Evolutionary conservation across 2,113 vertebrate genomes (phyloP), one percentile per base, ranked within the genome.

Genomic region (Vireo altiloquus): DNA sequence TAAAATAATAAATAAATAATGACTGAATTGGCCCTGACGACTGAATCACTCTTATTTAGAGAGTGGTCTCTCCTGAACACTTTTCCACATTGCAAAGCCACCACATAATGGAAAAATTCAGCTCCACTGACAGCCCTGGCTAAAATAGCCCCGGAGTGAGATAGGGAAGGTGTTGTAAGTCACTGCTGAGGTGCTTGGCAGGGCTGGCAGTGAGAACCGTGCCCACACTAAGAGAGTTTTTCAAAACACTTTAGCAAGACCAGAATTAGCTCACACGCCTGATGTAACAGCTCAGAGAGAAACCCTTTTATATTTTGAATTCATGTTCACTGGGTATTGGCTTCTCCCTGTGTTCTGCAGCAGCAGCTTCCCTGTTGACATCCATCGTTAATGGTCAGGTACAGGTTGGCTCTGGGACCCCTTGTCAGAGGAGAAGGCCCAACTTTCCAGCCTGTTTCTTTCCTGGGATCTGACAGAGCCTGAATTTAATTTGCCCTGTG

Each of bases 51-150:
- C 77, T 82, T n/a, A n/a, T 68, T 53, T 89, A 77, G 27, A 65
- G 33, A 86, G 52, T 7, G 63, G 64, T 92, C 91, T 60, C 80
- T 86, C 72, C 81, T 87, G 69, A 84, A 63, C 83, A 30, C 22
- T 94, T 84, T 77, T 56, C 60, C 83, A 79, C 89, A 49, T 82
- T 87, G 78, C 69, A 87, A 79, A 94, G 72, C 40, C 77, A 68
- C 69, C 49, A 54, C 76, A 70, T 80, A 90, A 94, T 64, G 87
- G 90, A 94, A 90, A 80, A 93, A 71, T 78, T 92, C 72, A 47
- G 76, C 87, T 77, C 76, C 49, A 25, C 82, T 95, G 94, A 57
- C 85, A 78, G 69, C 65, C 13, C 59, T 3, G 17, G 74, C 90
- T 90, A 88, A 92, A 96, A 93, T 42, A 95, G 85, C 75, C 80